Evolutionary conservation across 2,113 vertebrate species (phyloP).

Genomic region (Capra hircus): DNA sequence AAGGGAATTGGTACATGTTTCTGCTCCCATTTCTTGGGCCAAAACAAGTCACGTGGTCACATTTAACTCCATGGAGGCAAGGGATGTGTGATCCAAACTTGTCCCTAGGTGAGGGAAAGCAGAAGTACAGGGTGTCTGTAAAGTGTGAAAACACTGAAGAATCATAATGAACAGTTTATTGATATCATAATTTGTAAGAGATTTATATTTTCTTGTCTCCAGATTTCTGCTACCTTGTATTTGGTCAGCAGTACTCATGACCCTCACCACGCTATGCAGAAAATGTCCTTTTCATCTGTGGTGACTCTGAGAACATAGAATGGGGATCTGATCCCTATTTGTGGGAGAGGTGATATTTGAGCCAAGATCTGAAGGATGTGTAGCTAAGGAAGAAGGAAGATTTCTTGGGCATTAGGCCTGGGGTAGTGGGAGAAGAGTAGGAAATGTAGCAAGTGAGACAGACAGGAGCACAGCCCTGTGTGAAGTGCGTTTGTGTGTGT

Average conservation of each 20-base stretch:
- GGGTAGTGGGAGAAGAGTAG: not conserved
- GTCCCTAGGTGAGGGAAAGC: not conserved
- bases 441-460: not conserved
- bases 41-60: not conserved
- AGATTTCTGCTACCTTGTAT: not conserved
- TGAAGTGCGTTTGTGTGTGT: too few relatives aligned
- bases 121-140: not conserved
- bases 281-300: not conserved
- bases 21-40: not conserved
- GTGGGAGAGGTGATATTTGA: not conserved
- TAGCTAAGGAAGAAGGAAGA: not conserved
- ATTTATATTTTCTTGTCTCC: not conserved
- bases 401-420: not conserved
- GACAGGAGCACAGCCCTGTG: not conserved
- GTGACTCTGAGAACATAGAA: not conserved
- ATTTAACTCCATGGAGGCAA: not conserved
- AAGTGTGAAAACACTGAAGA: not conserved
- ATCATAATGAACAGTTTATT: not conserved
- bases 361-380: not conserved
- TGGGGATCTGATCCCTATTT: not conserved
- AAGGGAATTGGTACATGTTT: not conserved
- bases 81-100: not conserved
- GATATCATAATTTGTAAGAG: not conserved
- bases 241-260: not conserved
- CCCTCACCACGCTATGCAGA: not conserved